Evolutionary conservation across 2,113 vertebrate species (phyloP).

Genomic region (Alectura lathami): DNA sequence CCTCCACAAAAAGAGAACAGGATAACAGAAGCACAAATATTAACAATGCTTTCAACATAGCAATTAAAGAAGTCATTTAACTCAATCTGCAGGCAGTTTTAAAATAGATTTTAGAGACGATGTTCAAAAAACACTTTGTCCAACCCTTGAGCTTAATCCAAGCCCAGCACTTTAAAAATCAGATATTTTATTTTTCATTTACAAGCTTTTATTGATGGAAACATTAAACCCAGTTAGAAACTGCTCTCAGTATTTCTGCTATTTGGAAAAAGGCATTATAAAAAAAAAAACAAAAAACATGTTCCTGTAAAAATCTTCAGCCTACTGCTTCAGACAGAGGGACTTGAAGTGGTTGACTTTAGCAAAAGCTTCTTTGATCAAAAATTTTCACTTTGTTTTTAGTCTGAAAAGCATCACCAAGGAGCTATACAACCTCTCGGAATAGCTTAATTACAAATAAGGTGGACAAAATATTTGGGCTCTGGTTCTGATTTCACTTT

Average conservation of each 20-base stretch:
- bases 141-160: not conserved
- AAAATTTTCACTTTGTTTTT: not conserved
- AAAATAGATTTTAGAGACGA: not conserved
- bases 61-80: not conserved
- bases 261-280: not conserved
- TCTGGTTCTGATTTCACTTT: not conserved
- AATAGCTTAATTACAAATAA: not conserved
- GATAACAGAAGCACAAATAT: not conserved
- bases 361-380: not conserved
- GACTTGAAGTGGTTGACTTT: not conserved
- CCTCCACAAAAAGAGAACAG: not conserved
- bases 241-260: not conserved
- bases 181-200: not conserved
- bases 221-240: not conserved
- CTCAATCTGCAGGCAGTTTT: not conserved
- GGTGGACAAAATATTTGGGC: not conserved
- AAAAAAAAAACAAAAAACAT: not conserved
- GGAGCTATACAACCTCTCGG: not conserved
- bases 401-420: not conserved
- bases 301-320: slow-evolving; percentile 4
- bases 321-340: not conserved
- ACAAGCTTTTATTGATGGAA: not conserved
- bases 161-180: not conserved
- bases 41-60: not conserved
- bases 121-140: not conserved